Evolutionary conservation across 2,797 vertebrate genomes (phyloP).

Genomic region (Ataeniobius toweri): DNA sequence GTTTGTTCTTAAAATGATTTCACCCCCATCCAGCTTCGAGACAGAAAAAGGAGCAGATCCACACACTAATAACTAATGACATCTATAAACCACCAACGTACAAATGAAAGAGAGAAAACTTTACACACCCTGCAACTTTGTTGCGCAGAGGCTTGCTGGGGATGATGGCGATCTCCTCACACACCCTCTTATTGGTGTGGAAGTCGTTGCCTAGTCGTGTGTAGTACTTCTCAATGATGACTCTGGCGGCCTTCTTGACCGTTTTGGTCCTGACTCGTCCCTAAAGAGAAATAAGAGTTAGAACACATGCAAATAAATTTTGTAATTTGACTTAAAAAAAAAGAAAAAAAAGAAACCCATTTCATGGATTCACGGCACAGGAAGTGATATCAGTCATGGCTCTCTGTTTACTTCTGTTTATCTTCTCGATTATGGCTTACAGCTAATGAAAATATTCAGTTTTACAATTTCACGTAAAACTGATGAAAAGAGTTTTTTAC

Average conservation of each 20-base stretch:
- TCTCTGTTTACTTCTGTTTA: neutral
- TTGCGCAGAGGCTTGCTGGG: constrained; percentile 97
- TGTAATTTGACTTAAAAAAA: neutral
- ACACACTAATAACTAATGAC: neutral
- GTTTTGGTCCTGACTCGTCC: constrained; percentile 97
- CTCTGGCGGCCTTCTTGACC: constrained; percentile 94
- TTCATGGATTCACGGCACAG: neutral
- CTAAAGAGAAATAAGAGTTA: constrained; percentile 41
- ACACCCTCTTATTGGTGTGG: constrained; percentile 96
- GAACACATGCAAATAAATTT: neutral
- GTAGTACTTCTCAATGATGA: constrained; percentile 98
- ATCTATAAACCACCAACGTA: neutral
- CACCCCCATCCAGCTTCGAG: neutral
- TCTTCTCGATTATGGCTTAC: neutral
- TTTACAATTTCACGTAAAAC: neutral
- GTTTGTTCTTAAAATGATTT: no score
- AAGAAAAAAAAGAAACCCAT: neutral
- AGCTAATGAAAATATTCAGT: neutral
- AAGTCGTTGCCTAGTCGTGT: constrained; percentile 97
- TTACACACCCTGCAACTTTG: constrained; percentile 92
- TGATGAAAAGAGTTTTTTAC: neutral
- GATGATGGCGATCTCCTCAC: constrained; percentile 97
- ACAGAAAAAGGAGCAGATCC: neutral
- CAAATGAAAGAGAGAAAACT: no score
- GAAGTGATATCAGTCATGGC: neutral